Evolutionary conservation across 2,797 vertebrate genomes (phyloP).

Genomic region (Alauda arvensis): DNA sequence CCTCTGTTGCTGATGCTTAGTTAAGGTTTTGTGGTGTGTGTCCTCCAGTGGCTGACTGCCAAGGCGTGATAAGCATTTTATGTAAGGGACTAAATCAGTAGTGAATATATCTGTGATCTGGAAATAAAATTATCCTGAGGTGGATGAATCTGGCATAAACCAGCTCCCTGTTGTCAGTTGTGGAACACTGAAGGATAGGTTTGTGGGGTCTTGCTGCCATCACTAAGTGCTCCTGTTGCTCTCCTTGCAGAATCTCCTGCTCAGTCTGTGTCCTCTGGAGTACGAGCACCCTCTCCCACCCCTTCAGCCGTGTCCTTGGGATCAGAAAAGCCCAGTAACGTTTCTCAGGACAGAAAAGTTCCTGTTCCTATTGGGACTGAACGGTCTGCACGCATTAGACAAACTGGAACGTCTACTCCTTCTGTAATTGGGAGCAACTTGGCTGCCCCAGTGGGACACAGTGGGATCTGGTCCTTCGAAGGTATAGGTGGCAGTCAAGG

Average conservation of each 20-base stretch:
- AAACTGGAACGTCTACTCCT: slow-evolving; percentile 80
- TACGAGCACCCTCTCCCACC: slow-evolving; percentile 76
- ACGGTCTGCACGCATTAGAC: slow-evolving; percentile 79
- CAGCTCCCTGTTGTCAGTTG: rapidly evolving
- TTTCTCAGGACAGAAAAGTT: slow-evolving; percentile 83
- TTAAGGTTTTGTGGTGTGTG: not conserved
- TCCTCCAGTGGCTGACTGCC: not conserved
- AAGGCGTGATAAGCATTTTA: not conserved
- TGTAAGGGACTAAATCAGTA: not conserved
- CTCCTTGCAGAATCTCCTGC: slow-evolving; percentile 71
- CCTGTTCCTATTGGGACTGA: slow-evolving; percentile 82
- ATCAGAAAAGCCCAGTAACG: slow-evolving; percentile 75
- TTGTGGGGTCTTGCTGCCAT: not conserved
- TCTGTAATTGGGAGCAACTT: slow-evolving; percentile 80
- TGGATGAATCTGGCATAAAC: not conserved
- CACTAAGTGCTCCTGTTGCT: not conserved
- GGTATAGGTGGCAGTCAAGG: slow-evolving; percentile 80
- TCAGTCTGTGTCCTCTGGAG: slow-evolving; percentile 76
- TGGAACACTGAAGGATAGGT: rapidly evolving
- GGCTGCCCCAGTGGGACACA: slow-evolving; percentile 78
- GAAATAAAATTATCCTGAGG: not conserved
- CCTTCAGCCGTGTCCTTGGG: slow-evolving; percentile 77
- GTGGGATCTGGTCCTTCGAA: slow-evolving; percentile 84
- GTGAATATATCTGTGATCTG: not conserved
- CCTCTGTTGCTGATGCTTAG: not conserved